Percentiles rank a stretch among this genome's conserved stretches.
These are phyloP conservation scores for Drosophila infuscata DNA, from an alignment of 2,888 invertebrate species.

Conservation along the genomic window DNA sequence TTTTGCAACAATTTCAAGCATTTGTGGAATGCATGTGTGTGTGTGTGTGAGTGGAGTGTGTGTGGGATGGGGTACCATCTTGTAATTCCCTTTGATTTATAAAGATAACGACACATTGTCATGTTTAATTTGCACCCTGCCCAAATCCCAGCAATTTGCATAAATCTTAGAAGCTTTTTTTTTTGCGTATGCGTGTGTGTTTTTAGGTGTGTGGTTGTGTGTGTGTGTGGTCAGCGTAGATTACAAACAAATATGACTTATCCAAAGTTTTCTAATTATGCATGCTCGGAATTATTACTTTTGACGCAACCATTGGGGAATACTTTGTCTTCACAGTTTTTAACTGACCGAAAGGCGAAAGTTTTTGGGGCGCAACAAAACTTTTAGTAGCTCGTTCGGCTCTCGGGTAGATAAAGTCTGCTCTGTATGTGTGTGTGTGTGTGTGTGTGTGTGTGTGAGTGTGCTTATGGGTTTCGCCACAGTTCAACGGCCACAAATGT, in stretches of 20 bases:
- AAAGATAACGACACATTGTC: constrained; percentile 75
- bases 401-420: constrained; percentile 48
- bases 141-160: constrained; percentile 28
- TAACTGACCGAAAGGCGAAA: constrained; percentile 68
- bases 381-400: constrained; percentile 24
- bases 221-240: constrained; percentile 41
- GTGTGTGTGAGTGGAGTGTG: constrained; percentile 8
- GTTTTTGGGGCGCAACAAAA: constrained; percentile 51
- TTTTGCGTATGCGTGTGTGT: constrained; percentile 10
- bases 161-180: constrained; percentile 51
- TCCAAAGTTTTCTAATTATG: constrained; percentile 76
- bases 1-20: constrained; percentile 59
- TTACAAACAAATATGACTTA: constrained; percentile 67
- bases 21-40: constrained; percentile 39
- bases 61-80: constrained; percentile 24
- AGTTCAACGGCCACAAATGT: constrained; percentile 74
- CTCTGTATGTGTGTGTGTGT: constrained; percentile 17
- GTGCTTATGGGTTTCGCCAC: constrained; percentile 67
- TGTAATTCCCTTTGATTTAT: constrained; percentile 82
- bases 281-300: constrained; percentile 68
- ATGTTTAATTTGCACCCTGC: constrained; percentile 65
- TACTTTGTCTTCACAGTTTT: constrained; percentile 56
- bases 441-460: constrained; percentile 10
- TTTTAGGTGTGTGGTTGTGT: background rate
- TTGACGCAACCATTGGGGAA: constrained; percentile 11